Base-by-base conservation (phyloP, 2,888 invertebrate genomes). In the Scaptomyza parva region DNA sequence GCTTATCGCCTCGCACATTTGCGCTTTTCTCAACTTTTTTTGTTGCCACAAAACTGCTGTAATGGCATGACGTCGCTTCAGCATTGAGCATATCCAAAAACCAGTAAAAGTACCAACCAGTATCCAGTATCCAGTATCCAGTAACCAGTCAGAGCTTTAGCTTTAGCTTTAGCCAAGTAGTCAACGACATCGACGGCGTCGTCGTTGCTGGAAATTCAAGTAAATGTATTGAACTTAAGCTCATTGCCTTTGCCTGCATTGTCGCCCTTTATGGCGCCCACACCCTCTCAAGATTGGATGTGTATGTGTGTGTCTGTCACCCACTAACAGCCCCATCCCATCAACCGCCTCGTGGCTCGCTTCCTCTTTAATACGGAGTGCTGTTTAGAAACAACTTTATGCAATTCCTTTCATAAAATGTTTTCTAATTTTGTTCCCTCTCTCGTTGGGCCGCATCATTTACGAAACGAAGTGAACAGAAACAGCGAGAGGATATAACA, bases 161-260 rank as follows among this genome's bases (percentile, higher is more conserved):
- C 30, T 39, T 26, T 39, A 47, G 33, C 17, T 22, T 11, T 58
- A 41, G 55, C 55, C 76, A 77, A 83, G 67, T 81, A 72, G 84
- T 78, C 84, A 78, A 78, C 81, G 84, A 76, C 84, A 78, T 63
- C 57, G 60, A 26, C 67, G 68, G 71, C 71, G 61, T 62, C 76
- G 54, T 69, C 30, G 59, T 71, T 28, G 76, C 71, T 82, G 62
- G 48, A 84, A 74, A 82, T 78, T 86, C 83, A 83, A 80, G 86
- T 85, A 84, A 84, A 84, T 84, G 86, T 84, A 86, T 84, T 84
- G 83, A 84, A 84, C 83, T 83, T 86, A 84, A 84, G 83, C 83
- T 84, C 86, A 84, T 84, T 84, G 83, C 86, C 80, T 65, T 55
- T 71, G 70, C 70, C 52, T 55, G 70, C 70, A 70, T 55, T 78